Percentiles rank a stretch among this genome's conserved stretches.
Evolutionary conservation across 1,140 invertebrate species (phyloP).

Genomic region (Solenopsis fugax): DNA sequence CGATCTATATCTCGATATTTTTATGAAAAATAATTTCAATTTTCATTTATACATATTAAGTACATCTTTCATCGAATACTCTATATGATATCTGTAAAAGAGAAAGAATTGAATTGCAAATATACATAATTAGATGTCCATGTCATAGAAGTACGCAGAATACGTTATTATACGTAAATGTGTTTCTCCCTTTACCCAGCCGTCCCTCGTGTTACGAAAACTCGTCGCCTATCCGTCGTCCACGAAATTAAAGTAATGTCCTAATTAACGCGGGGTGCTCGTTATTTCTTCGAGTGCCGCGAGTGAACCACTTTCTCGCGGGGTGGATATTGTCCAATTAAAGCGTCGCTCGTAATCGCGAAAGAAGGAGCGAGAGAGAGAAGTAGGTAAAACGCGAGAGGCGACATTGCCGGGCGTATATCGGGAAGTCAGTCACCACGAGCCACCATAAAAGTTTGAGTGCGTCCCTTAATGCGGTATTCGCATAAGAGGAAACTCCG

Average conservation of each 20-base stretch:
- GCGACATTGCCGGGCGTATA: conserved; percentile 48
- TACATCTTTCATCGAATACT: neutral
- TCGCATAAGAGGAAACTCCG: conserved; percentile 58
- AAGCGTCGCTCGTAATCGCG: conserved; percentile 40
- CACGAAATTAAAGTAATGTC: conserved; percentile 60
- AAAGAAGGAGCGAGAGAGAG: conserved; percentile 1
- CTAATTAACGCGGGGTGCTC: conserved; percentile 55
- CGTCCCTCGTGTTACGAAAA: conserved; percentile 3
- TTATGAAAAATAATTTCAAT: neutral
- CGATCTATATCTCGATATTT: neutral
- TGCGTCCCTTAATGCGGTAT: conserved; percentile 67
- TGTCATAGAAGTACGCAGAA: neutral
- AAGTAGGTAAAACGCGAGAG: conserved; percentile 22
- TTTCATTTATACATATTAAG: neutral
- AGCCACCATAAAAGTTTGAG: conserved; percentile 72
- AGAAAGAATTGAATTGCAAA: conserved; percentile 21
- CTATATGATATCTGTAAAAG: neutral
- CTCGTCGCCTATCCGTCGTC: conserved; percentile 24
- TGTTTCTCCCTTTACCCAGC: conserved; percentile 3
- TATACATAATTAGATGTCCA: conserved; percentile 19
- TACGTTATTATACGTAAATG: conserved; percentile 29
- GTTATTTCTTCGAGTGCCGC: conserved; percentile 59
- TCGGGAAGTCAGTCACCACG: conserved; percentile 61
- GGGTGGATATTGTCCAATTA: conserved; percentile 60
- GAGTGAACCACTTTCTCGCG: conserved; percentile 19